These are phyloP conservation scores for Drosophila kanapiae DNA, from an alignment of 1,140 invertebrate genomes.

Conservation along the genomic window DNA sequence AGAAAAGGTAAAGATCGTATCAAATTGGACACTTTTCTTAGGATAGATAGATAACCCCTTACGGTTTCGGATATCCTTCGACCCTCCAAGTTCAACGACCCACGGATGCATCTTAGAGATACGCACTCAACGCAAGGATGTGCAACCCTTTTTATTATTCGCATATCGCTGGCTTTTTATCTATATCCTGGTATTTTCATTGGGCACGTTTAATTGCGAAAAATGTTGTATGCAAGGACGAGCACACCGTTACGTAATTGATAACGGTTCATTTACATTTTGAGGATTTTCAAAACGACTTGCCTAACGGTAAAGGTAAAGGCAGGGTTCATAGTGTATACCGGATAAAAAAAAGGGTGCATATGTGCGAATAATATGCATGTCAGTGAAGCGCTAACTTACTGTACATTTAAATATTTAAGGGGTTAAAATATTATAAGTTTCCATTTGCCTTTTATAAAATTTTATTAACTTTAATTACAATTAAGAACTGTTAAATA, in stretches of 20 bases:
- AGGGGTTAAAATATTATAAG: no score
- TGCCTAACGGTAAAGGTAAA: conserved; percentile 71
- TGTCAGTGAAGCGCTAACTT: conserved; percentile 24
- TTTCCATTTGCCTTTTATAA: no score
- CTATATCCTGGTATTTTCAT: conserved; percentile 67
- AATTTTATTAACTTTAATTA: no score
- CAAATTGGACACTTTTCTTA: conserved; percentile 35
- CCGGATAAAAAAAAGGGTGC: not conserved
- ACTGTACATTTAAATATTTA: no score
- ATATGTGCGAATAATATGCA: conserved; percentile 27
- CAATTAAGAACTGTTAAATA: no score
- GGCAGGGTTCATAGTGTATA: not conserved
- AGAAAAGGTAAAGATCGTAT: conserved; percentile 18
- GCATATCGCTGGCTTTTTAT: conserved; percentile 66
- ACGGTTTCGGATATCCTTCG: conserved; percentile 25
- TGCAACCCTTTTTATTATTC: conserved; percentile 40
- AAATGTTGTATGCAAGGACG: conserved; percentile 42
- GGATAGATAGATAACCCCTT: conserved; percentile 26
- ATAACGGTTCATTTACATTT: conserved; percentile 76
- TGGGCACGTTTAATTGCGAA: conserved; percentile 70
- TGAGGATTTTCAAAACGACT: conserved; percentile 73
- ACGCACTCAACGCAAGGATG: conserved; percentile 29
- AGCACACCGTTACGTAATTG: conserved; percentile 69
- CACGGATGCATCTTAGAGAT: conserved; percentile 49
- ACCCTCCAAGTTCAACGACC: conserved; percentile 17